Percentiles rank a stretch among this genome's conserved stretches.
Evolutionary conservation across 1,140 invertebrate genomes (phyloP).

Genomic region (Periplaneta americana): DNA sequence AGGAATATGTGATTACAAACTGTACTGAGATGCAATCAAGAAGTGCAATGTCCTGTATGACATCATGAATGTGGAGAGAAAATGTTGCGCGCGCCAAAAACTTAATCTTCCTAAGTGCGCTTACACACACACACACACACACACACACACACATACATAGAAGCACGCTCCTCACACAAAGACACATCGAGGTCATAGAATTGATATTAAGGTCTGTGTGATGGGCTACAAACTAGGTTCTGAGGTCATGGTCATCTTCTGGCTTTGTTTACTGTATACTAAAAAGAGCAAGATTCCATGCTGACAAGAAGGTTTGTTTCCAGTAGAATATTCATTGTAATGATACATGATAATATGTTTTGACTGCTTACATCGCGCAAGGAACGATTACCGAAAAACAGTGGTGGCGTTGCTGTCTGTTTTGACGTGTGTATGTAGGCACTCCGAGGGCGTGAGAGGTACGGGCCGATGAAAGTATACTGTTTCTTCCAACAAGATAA

Average conservation of each 20-base stretch:
- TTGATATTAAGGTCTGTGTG: background rate
- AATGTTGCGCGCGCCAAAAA: background rate
- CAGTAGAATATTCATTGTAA: no score
- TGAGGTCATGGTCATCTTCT: background rate
- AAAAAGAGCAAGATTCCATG: background rate
- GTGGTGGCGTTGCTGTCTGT: no score
- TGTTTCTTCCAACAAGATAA: no score
- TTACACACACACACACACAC: no score
- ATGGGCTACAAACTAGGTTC: background rate
- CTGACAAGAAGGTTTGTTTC: background rate
- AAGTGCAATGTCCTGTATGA: background rate
- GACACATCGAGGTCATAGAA: background rate
- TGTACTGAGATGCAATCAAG: background rate
- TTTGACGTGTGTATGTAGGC: no score
- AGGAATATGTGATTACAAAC: background rate
- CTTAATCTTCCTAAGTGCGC: background rate
- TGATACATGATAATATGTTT: no score
- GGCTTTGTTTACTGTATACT: background rate
- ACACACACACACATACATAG: no score
- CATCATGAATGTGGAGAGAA: background rate
- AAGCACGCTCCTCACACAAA: no score
- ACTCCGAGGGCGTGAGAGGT: no score
- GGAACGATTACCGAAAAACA: no score
- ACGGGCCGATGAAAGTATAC: no score
- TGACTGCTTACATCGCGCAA: no score